These are phyloP conservation scores for Hemitrygon akajei DNA, from an alignment of 2,797 vertebrate species.

Conservation along the genomic window DNA sequence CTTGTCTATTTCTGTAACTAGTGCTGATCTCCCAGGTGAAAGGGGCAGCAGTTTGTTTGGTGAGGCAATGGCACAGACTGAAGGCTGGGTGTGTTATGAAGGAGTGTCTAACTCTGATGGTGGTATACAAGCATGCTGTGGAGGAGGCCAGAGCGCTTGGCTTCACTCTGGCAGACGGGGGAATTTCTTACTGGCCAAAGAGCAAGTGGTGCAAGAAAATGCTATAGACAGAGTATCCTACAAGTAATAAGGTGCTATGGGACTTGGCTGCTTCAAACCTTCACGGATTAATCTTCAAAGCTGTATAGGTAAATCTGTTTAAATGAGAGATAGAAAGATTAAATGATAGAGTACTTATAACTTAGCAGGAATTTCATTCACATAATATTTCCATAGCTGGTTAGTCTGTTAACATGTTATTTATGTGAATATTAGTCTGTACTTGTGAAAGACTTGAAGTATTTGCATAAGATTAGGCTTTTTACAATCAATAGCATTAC, in stretches of 20 bases:
- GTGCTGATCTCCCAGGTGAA: neutral
- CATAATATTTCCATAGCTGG: neutral
- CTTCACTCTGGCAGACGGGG: neutral
- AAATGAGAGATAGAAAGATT: neutral
- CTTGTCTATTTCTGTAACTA: conserved; percentile 17
- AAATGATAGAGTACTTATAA: neutral
- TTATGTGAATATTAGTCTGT: neutral
- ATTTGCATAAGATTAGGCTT: neutral
- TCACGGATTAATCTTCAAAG: neutral
- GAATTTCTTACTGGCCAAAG: neutral
- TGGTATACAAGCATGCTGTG: neutral
- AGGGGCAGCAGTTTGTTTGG: conserved; percentile 17
- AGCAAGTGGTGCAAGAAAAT: neutral
- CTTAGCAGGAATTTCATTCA: neutral
- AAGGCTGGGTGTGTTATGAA: neutral
- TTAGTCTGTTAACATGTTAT: neutral
- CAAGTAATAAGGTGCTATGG: conserved; percentile 20
- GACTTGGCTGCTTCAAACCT: conserved; percentile 24
- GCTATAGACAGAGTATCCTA: neutral
- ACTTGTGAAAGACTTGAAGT: neutral
- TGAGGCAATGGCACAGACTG: neutral
- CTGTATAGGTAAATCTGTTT: conserved; percentile 14
- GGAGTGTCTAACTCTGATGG: neutral
- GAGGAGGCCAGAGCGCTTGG: conserved; percentile 10
- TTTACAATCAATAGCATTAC: neutral